Evolutionary conservation across 2,888 invertebrate species (phyloP).

Genomic region (Caenorhabditis wallacei): DNA sequence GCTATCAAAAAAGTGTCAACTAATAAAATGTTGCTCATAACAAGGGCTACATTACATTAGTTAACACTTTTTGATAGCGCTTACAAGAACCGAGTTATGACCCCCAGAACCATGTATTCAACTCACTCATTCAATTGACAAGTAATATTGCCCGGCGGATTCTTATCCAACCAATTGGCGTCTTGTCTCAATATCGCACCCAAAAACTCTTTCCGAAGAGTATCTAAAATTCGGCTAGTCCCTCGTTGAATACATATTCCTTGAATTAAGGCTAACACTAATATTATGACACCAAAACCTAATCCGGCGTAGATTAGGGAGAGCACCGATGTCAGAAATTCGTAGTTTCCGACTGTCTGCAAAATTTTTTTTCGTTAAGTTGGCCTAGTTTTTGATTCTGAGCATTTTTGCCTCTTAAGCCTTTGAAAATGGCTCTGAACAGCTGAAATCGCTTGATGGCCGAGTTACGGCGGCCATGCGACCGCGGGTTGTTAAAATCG

Average conservation of each 20-base stretch:
- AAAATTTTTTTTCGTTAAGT: neutral
- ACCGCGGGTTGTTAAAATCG: too few species aligned
- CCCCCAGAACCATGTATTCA: too few species aligned
- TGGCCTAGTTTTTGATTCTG: too few species aligned
- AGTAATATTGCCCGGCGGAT: slow-evolving; percentile 68
- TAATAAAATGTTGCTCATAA: too few species aligned
- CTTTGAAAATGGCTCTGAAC: too few species aligned
- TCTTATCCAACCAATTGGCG: slow-evolving; percentile 66
- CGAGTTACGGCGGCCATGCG: too few species aligned
- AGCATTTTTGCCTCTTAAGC: too few species aligned
- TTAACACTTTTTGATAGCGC: too few species aligned
- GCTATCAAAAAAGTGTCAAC: too few species aligned
- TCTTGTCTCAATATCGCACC: slow-evolving; percentile 70
- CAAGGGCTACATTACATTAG: too few species aligned
- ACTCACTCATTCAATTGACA: slow-evolving; percentile 72
- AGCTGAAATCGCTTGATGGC: too few species aligned
- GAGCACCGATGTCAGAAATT: slow-evolving; percentile 50
- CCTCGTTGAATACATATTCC: slow-evolving; percentile 62
- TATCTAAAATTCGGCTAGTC: slow-evolving; percentile 41
- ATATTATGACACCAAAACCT: slow-evolving; percentile 49
- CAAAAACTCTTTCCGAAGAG: slow-evolving; percentile 63
- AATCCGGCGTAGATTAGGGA: slow-evolving; percentile 48
- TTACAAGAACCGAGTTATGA: too few species aligned
- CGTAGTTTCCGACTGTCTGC: slow-evolving; percentile 49
- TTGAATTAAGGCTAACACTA: slow-evolving; percentile 61